Evolutionary conservation across 1,140 invertebrate species (phyloP).

Genomic region (Pteromalus puparum): DNA sequence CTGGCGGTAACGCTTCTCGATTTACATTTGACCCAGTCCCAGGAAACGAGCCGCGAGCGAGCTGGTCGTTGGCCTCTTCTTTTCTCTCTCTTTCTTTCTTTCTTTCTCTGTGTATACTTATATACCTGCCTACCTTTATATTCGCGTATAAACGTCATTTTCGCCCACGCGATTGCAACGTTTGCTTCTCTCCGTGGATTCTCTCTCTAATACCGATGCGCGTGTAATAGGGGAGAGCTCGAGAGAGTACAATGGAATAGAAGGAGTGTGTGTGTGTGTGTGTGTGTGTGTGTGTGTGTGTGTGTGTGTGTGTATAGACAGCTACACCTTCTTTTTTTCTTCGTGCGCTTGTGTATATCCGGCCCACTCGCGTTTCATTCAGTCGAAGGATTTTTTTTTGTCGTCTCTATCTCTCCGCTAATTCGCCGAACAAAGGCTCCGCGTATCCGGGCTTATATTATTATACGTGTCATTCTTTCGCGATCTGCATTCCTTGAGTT

Average conservation of each 20-base stretch:
- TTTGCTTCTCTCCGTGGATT: background rate
- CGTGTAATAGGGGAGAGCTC: background rate
- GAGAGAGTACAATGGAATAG: background rate
- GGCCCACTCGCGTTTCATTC: conserved; percentile 9
- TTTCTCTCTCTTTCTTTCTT: background rate
- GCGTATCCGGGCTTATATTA: background rate
- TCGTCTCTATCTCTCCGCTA: background rate
- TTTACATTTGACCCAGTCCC: conserved; percentile 64
- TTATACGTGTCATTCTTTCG: background rate
- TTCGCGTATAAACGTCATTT: conserved; percentile 49
- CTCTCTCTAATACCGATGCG: background rate
- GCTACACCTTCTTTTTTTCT: background rate
- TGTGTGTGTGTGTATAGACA: background rate
- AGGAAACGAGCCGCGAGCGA: conserved; percentile 23
- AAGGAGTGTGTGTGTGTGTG: background rate
- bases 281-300: too few relatives aligned
- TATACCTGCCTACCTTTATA: background rate
- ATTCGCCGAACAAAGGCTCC: background rate
- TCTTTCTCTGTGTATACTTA: background rate
- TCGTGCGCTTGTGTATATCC: background rate
- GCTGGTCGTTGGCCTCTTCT: conserved; percentile 57
- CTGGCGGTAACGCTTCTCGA: conserved; percentile 39
- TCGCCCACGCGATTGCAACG: background rate
- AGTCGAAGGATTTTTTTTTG: background rate
- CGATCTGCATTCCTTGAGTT: background rate